phyloP scores from a whole-genome alignment of 1,140 invertebrate genomes.

The Bombus confusus region DNA sequence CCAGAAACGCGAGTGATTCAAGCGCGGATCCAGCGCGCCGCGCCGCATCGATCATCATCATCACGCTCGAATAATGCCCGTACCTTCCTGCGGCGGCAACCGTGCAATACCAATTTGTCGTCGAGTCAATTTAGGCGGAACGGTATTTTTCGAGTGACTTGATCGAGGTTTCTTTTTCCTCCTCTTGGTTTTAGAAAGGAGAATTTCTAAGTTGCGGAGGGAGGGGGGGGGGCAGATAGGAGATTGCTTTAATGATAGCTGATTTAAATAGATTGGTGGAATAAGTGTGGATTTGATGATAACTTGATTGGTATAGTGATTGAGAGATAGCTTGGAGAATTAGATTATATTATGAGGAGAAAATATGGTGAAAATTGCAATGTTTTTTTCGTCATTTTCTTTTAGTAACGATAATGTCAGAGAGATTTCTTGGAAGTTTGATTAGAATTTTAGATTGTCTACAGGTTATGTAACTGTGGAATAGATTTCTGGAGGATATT shows the following conservation, averaged over 20 bases:
- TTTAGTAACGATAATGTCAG: not conserved
- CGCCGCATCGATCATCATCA: constrained; percentile 58
- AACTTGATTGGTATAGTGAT: not conserved
- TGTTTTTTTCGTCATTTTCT: not conserved
- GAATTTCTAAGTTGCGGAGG: not conserved
- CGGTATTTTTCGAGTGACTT: not conserved
- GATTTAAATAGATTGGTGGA: not conserved
- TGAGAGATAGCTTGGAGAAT: not conserved
- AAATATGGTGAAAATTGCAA: not conserved
- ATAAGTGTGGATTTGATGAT: not conserved
- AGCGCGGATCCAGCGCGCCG: constrained; percentile 45
- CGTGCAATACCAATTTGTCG: constrained; percentile 46
- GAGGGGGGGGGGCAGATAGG: not conserved
- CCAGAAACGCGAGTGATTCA: constrained; percentile 60
- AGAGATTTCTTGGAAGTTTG: not conserved
- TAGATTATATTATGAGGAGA: not conserved
- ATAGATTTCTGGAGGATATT: not conserved
- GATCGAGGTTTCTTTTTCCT: not conserved
- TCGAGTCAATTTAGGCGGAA: constrained; percentile 48
- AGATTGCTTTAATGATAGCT: not conserved
- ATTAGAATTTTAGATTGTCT: no score
- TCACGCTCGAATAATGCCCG: constrained; percentile 50
- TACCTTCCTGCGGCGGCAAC: not conserved
- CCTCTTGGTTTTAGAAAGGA: not conserved
- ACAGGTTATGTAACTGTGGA: not conserved